These are phyloP conservation scores for Mythimna impura DNA, from an alignment of 2,888 invertebrate genomes.

Conservation along the genomic window DNA sequence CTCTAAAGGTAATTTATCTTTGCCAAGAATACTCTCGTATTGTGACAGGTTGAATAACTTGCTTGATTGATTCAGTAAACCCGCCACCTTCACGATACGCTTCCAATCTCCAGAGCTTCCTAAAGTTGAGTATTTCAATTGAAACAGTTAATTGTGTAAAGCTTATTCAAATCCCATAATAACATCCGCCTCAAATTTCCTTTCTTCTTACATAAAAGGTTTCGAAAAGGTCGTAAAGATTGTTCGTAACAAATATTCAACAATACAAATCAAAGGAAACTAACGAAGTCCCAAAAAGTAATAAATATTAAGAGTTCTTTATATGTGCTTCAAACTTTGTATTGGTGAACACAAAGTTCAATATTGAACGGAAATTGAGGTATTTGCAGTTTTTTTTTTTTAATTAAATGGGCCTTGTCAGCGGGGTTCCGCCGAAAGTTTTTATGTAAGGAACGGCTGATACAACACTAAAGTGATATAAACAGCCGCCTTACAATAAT, in stretches of 20 bases:
- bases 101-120: slow-evolving; percentile 33
- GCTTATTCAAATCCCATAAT: slow-evolving; percentile 36
- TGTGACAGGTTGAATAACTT: slow-evolving; percentile 52
- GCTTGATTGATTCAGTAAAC: slow-evolving; percentile 41
- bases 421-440: slow-evolving; percentile 40
- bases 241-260: slow-evolving; percentile 46
- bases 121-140: slow-evolving; percentile 44
- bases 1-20: slow-evolving; percentile 40
- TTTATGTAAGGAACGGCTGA: slow-evolving; percentile 31
- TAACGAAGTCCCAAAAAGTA: slow-evolving; percentile 33
- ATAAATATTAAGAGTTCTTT: slow-evolving; percentile 53
- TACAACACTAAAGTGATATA: slow-evolving; percentile 27
- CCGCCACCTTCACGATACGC: slow-evolving; percentile 17
- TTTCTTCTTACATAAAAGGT: slow-evolving; percentile 22
- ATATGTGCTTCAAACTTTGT: slow-evolving; percentile 41
- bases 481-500: slow-evolving; percentile 26
- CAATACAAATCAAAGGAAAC: slow-evolving; percentile 43
- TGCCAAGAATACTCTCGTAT: slow-evolving; percentile 31
- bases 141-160: slow-evolving; percentile 37
- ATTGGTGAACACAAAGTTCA: slow-evolving; percentile 41
- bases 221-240: slow-evolving; percentile 40
- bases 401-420: slow-evolving; percentile 61
- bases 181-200: slow-evolving; percentile 16
- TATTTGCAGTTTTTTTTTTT: slow-evolving; percentile 49
- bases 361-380: slow-evolving; percentile 47